Conservation (phyloP, 2,888 invertebrate species). For the Drosophila paracracens region DNA sequence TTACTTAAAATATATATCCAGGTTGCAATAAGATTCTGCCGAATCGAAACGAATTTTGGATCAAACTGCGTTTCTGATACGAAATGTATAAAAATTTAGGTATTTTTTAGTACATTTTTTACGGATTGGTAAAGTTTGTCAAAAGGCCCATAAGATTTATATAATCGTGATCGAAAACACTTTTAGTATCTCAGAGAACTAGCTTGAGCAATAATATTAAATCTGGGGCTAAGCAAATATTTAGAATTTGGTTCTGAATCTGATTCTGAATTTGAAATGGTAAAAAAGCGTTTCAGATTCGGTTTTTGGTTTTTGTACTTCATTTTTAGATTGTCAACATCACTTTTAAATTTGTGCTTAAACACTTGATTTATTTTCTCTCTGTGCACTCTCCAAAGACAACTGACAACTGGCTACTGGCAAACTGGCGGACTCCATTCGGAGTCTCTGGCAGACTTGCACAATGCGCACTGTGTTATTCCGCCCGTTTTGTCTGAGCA, state of each 20-base stretch:
- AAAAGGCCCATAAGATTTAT: neutral
- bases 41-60: neutral
- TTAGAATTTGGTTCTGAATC: neutral
- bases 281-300: neutral
- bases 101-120: neutral
- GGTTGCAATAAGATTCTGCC: neutral
- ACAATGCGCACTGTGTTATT: constrained; percentile 34
- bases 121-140: neutral
- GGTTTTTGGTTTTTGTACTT: neutral
- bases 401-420: constrained; percentile 11
- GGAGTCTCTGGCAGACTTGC: constrained; percentile 42
- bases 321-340: neutral
- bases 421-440: constrained; percentile 1
- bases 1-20: neutral
- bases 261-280: neutral
- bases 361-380: neutral
- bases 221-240: neutral
- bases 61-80: neutral
- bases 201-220: neutral
- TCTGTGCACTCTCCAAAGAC: neutral
- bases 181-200: neutral
- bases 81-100: neutral
- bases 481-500: constrained; percentile 27
- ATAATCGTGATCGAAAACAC: neutral
- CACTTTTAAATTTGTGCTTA: neutral